Evolutionary conservation across 2,113 vertebrate species (phyloP).

Genomic region (Okapia johnstoni): DNA sequence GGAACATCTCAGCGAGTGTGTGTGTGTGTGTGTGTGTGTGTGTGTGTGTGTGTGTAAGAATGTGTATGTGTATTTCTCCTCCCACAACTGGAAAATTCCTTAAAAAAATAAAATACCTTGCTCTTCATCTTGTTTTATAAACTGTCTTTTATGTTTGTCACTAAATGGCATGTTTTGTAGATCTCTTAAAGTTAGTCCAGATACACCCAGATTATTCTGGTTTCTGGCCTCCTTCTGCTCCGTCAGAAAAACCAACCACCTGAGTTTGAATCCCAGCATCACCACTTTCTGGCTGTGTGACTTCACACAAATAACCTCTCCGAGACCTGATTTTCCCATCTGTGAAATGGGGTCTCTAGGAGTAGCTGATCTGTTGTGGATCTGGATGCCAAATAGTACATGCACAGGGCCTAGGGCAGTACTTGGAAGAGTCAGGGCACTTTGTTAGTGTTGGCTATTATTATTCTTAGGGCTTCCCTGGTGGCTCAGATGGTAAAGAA

Average conservation of each 20-base stretch:
- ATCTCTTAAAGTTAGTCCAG: background rate
- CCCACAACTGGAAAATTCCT: background rate
- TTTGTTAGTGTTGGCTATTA: accelerated
- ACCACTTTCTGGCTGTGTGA: background rate
- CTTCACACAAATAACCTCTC: background rate
- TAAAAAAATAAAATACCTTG: background rate
- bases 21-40: too few relatives aligned
- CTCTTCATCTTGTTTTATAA: background rate
- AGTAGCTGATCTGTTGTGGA: background rate
- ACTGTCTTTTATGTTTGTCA: background rate
- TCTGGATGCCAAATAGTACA: background rate
- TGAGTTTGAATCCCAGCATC: background rate
- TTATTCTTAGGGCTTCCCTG: background rate
- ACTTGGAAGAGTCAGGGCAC: background rate
- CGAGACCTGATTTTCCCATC: background rate
- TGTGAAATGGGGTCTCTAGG: background rate
- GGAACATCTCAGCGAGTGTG: background rate
- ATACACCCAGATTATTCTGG: background rate
- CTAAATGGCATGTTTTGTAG: background rate
- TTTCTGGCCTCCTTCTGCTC: background rate
- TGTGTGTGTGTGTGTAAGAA: background rate
- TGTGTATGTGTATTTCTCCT: background rate
- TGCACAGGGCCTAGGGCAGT: background rate
- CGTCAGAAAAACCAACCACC: background rate
- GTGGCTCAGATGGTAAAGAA: background rate